Evolutionary conservation across 2,888 invertebrate species (phyloP).

Genomic region (Chrysina gloriosa): DNA sequence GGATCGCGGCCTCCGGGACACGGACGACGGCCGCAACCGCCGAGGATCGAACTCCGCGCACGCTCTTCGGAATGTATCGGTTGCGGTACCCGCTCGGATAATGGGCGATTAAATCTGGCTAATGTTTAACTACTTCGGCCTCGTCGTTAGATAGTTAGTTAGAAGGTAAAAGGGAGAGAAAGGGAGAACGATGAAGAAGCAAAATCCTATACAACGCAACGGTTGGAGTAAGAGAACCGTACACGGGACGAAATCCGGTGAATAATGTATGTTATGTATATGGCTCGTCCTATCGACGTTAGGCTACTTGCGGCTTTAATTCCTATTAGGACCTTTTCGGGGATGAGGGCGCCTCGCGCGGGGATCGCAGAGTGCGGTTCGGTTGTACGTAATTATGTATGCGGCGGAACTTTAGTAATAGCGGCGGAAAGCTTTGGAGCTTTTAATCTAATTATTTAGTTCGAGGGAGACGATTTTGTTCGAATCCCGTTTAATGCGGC

Average conservation of each 20-base stretch:
- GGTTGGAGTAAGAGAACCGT: too few relatives aligned
- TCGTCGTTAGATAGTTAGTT: neutral
- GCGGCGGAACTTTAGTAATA: constrained; percentile 22
- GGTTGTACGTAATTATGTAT: constrained; percentile 32
- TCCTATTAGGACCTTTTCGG: constrained; percentile 30
- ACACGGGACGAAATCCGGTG: too few relatives aligned
- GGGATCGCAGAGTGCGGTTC: too few relatives aligned
- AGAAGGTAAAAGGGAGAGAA: neutral
- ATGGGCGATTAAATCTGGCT: neutral
- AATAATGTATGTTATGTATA: constrained; percentile 31
- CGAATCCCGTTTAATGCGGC: constrained; percentile 10
- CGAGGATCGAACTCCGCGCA: neutral
- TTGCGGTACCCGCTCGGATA: neutral
- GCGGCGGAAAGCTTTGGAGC: constrained; percentile 23
- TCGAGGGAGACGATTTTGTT: constrained; percentile 13
- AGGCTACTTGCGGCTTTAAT: constrained; percentile 22
- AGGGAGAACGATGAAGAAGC: neutral
- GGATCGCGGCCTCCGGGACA: neutral
- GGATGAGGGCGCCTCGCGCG: too few relatives aligned
- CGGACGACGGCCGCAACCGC: neutral
- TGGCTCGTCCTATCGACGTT: constrained; percentile 23
- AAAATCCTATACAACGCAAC: too few relatives aligned
- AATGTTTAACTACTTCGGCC: constrained; percentile 1
- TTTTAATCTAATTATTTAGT: constrained; percentile 32
- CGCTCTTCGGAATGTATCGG: neutral